Conservation (phyloP, 2,797 vertebrate species). For the Galago senegalensis region DNA sequence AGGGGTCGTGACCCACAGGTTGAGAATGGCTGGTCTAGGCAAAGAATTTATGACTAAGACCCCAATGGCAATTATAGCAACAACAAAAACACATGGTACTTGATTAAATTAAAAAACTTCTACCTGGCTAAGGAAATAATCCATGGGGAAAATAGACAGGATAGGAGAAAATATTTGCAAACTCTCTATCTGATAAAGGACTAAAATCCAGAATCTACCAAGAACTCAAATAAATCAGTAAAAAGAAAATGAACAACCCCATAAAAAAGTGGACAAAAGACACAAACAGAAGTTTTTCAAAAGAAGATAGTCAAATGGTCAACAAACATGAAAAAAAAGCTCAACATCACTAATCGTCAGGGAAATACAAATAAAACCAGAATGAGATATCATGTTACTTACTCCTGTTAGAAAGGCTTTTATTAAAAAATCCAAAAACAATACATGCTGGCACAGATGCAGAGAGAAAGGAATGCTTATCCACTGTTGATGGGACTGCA, state of each 20-base stretch:
- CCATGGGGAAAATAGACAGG: background rate
- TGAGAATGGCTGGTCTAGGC: background rate
- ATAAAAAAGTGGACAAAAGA: background rate
- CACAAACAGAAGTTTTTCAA: background rate
- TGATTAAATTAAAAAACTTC: background rate
- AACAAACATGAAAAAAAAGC: background rate
- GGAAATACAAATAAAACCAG: background rate
- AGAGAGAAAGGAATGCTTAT: background rate
- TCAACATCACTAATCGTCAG: background rate
- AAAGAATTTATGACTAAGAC: background rate
- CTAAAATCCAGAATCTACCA: background rate
- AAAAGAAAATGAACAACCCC: background rate
- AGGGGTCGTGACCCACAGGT: too few relatives aligned
- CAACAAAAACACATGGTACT: background rate
- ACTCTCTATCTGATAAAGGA: background rate
- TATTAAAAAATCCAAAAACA: background rate
- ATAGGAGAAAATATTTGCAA: background rate
- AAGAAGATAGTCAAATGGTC: background rate
- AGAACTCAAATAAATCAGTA: background rate
- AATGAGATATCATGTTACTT: background rate
- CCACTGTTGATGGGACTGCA: background rate
- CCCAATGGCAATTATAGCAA: background rate
- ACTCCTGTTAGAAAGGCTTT: background rate
- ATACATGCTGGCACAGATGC: background rate
- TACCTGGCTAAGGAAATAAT: background rate